phyloP scores from a whole-genome alignment of 2,888 invertebrate species.

The Chalcis sispes region DNA sequence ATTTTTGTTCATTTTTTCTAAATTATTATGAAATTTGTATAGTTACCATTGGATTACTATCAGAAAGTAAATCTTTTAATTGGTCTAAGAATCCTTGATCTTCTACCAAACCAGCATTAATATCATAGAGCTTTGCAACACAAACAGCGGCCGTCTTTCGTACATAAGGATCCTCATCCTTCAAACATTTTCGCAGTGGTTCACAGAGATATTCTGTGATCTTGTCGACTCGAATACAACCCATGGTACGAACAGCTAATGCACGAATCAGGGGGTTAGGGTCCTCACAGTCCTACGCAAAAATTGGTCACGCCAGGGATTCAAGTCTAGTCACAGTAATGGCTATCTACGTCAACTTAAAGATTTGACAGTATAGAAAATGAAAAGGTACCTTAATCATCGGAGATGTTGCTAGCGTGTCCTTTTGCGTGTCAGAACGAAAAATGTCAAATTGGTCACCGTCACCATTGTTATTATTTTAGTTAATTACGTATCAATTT shows the following conservation, averaged over 20 bases:
- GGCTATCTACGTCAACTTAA: conserved; percentile 74
- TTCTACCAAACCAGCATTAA: conserved; percentile 82
- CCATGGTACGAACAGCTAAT: conserved; percentile 99
- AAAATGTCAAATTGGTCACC: conserved; percentile 77
- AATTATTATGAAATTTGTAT: background rate
- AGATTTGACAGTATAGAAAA: conserved; percentile 65
- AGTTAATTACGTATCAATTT: conserved; percentile 62
- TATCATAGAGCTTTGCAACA: conserved; percentile 99
- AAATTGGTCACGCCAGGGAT: conserved; percentile 76
- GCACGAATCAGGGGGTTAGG: conserved; percentile 99
- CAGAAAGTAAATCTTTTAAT: conserved; percentile 96
- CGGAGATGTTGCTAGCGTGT: conserved; percentile 76
- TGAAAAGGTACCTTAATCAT: conserved; percentile 75
- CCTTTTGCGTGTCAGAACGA: conserved; percentile 77
- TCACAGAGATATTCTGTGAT: conserved; percentile 99
- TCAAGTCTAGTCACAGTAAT: conserved; percentile 76
- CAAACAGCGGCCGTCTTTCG: conserved; percentile 99
- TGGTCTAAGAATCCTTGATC: conserved; percentile 98
- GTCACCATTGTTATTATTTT: conserved; percentile 74
- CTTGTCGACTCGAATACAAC: conserved; percentile 99
- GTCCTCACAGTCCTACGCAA: conserved; percentile 97
- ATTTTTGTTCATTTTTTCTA: background rate
- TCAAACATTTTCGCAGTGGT: conserved; percentile 94
- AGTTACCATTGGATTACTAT: conserved; percentile 98
- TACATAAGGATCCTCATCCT: conserved; percentile 98